These are phyloP conservation scores for Cecidostiba fungosa DNA, from an alignment of 2,888 invertebrate species.

Conservation along the genomic window DNA sequence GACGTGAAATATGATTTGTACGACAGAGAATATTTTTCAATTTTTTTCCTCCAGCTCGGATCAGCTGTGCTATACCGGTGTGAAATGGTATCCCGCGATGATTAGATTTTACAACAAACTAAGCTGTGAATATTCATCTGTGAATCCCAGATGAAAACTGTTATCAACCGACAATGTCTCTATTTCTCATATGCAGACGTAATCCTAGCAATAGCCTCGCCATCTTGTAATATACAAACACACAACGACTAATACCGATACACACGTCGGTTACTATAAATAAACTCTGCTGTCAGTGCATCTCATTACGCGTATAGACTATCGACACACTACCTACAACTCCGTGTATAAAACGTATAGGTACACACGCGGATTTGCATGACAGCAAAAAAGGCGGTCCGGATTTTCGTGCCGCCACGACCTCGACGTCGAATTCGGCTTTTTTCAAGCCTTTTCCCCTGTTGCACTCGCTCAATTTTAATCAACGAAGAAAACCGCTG, in stretches of 20 bases:
- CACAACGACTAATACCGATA: neutral
- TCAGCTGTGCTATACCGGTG: neutral
- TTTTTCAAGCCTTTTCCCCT: neutral
- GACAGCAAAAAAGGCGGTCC: neutral
- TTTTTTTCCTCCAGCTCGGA: neutral
- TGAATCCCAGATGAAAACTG: neutral
- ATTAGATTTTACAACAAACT: neutral
- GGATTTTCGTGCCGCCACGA: conserved; percentile 12
- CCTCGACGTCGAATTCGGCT: neutral
- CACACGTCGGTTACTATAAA: conserved; percentile 46
- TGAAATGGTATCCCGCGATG: neutral
- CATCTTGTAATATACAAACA: conserved; percentile 14
- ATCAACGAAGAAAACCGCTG: neutral
- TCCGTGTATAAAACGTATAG: no score
- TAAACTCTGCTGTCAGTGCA: conserved; percentile 54
- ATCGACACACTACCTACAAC: neutral
- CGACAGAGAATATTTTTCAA: neutral
- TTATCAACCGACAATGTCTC: conserved; percentile 19
- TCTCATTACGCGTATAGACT: conserved; percentile 34
- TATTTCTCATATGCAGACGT: neutral
- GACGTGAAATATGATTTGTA: conserved; percentile 18
- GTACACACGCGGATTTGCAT: conserved; percentile 7
- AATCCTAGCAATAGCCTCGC: conserved; percentile 16
- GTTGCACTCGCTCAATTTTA: conserved; percentile 1
- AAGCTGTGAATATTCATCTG: neutral